Evolutionary conservation across 2,888 invertebrate species (phyloP).

Genomic region (Deilephila porcellus): DNA sequence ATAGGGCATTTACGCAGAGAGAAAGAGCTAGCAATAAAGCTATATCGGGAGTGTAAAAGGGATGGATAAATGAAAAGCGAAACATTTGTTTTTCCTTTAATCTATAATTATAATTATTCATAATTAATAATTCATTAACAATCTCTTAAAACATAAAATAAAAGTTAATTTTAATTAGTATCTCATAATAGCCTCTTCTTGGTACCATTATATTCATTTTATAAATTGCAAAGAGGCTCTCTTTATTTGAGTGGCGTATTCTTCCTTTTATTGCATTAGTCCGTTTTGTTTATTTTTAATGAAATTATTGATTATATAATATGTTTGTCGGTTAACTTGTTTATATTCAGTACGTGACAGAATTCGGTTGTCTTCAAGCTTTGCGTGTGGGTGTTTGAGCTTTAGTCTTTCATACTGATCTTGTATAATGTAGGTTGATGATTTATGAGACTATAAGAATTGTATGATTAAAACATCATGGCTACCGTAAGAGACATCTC

Average conservation of each 20-base stretch:
- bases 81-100: neutral
- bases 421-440: too few relatives aligned
- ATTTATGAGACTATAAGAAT: too few relatives aligned
- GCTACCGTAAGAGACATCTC: too few relatives aligned
- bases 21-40: neutral
- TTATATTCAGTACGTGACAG: too few relatives aligned
- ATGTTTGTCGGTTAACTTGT: neutral
- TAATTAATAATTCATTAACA: constrained; percentile 11
- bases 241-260: constrained; percentile 1
- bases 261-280: neutral
- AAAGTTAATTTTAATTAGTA: constrained; percentile 23
- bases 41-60: neutral
- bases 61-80: constrained; percentile 11
- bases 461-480: too few relatives aligned
- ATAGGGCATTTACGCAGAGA: neutral
- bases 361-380: too few relatives aligned
- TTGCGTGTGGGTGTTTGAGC: too few relatives aligned
- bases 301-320: neutral
- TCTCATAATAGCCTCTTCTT: constrained; percentile 1
- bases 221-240: neutral
- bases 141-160: constrained; percentile 17
- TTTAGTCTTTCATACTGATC: too few relatives aligned
- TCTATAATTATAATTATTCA: neutral
- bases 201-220: constrained; percentile 1
- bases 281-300: neutral